Percentiles rank a stretch among this genome's conserved stretches.
Evolutionary conservation across 2,113 vertebrate genomes (phyloP).

Genomic region (Maccullochella peelii): DNA sequence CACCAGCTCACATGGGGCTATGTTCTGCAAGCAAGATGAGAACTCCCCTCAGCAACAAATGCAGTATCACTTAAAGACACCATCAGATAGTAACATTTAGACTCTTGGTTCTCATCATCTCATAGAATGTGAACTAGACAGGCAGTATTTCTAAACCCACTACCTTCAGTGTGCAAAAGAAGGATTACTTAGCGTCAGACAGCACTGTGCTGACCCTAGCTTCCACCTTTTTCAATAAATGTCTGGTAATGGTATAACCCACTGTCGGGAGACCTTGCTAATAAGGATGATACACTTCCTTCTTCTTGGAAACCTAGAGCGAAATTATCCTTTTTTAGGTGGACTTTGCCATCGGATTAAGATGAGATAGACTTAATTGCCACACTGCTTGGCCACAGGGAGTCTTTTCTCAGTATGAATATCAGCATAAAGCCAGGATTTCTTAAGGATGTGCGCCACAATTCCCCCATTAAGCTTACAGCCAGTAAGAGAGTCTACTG

Average conservation of each 20-base stretch:
- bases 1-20: not conserved
- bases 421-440: constrained; percentile 21
- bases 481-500: not conserved
- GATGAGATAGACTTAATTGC: constrained; percentile 55
- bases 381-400: constrained; percentile 9
- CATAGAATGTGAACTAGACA: not conserved
- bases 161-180: constrained; percentile 7
- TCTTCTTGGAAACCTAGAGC: constrained; percentile 28
- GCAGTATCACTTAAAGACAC: not conserved
- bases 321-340: constrained; percentile 31
- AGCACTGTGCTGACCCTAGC: constrained; percentile 2
- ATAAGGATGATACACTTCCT: constrained; percentile 24
- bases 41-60: not conserved
- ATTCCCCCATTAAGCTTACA: not conserved
- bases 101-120: constrained; percentile 9
- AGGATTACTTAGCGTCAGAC: not conserved
- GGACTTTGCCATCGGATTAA: constrained; percentile 49
- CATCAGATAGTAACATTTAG: not conserved
- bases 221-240: not conserved
- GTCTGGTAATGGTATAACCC: constrained; percentile 15
- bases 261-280: constrained; percentile 32
- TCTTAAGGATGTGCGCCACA: not conserved
- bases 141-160: not conserved
- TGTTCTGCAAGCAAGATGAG: not conserved
- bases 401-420: not conserved